A percentile compares a stretch with the other conserved stretches of the same genome.
phyloP scores from a whole-genome alignment of 2,888 invertebrate species.

The Polyploca ridens region DNA sequence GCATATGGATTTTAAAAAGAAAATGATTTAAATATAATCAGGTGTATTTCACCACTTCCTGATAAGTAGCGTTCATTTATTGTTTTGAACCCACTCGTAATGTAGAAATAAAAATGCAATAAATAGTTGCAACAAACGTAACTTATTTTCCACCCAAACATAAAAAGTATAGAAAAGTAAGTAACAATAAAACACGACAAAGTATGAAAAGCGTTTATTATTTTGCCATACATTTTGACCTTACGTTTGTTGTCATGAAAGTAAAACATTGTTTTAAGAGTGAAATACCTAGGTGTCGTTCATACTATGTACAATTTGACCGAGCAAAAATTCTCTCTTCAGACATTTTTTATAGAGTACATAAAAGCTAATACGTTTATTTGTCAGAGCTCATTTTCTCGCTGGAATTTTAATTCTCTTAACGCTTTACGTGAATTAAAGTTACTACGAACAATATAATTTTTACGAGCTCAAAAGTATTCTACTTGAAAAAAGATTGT shows the following conservation, averaged over 20 bases:
- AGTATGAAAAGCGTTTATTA: not conserved
- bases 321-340: slow-evolving; percentile 18
- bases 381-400: slow-evolving; percentile 70
- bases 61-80: slow-evolving; percentile 5
- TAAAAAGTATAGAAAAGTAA: not conserved
- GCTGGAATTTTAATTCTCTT: slow-evolving; percentile 74
- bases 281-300: not conserved
- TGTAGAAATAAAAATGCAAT: slow-evolving; percentile 27
- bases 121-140: slow-evolving; percentile 17
- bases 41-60: not conserved
- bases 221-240: too few species aligned
- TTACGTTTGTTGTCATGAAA: too few species aligned
- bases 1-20: slow-evolving; percentile 55
- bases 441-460: slow-evolving; percentile 71
- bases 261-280: not conserved
- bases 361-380: slow-evolving; percentile 74
- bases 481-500: slow-evolving; percentile 54
- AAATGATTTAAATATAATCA: slow-evolving; percentile 10
- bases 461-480: slow-evolving; percentile 62
- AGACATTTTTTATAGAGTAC: slow-evolving; percentile 49
- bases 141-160: not conserved
- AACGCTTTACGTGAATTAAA: slow-evolving; percentile 68
- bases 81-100: not conserved
- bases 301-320: slow-evolving; percentile 7
- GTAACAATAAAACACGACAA: not conserved